Base-by-base conservation (phyloP, 2,888 invertebrate genomes). In the Neuroscelio doddi region DNA sequence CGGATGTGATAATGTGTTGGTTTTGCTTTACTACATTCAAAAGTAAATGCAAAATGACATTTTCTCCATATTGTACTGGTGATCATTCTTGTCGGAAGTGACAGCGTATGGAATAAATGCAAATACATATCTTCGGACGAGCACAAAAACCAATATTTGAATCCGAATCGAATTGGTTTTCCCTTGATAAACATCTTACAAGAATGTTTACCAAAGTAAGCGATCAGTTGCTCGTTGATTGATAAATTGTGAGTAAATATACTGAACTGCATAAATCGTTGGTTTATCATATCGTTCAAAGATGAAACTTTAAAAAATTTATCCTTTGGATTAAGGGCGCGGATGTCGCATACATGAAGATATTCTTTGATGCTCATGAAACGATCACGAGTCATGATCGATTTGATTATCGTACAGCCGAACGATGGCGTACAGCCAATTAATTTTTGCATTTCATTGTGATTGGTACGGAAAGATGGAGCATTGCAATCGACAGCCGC, bases 181-280 rank as follows among this genome's bases (percentile, higher is more conserved):
- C 65, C 69, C 55, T 65, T 68, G 26, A 77, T 72, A 52, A 72
- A 77, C 73, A 73, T 74, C 67, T 77, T 76, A 16, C 58, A 61
- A 3, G 73, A 72, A 65, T 74, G 76, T 38, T 65, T 16, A 5
- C 73, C 74, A 70, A 74, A 76, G 50, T 65, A 65, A 16, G 65
- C 62, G 8, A 62, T 50, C 55, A 65, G 63, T 12, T 50, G 32
- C 29, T 77, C 66, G 62, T 77, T 72, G 15, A 73, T 72, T 1
- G 72, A 73, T 21, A 75, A 41, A 45, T 58, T 49, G 27, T 59
- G 47, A n/a, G 64, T 27, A 64, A 69, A 72, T 27, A 72, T 42
- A 9, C 68, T 68, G 30, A 49, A 74, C 47, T 73, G 66, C 46
- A 66, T 12, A 42, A 52, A 55, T 53, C 69, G 68, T 44, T 65